Conservation (phyloP, 2,888 invertebrate species). For the Ophioninae sp. region DNA sequence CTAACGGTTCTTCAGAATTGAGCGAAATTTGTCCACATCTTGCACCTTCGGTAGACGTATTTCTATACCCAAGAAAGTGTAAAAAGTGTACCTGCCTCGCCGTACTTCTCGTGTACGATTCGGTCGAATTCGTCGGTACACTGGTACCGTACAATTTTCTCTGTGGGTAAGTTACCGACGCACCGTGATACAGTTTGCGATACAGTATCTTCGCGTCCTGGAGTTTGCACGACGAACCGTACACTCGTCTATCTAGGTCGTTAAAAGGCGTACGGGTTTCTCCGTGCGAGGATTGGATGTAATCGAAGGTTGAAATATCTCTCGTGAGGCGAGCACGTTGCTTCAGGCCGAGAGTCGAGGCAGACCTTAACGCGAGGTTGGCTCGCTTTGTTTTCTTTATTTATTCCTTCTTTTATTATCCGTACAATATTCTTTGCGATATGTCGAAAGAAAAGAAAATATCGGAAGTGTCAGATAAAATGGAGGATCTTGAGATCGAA, state of each 20-base stretch:
- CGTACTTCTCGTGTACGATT: too few species aligned
- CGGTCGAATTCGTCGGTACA: too few species aligned
- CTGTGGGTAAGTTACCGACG: too few species aligned
- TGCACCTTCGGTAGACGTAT: too few species aligned
- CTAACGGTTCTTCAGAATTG: too few species aligned
- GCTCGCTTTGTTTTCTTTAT: background rate
- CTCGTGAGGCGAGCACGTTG: conserved; percentile 12
- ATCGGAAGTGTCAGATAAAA: conserved; percentile 70
- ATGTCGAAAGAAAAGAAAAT: conserved; percentile 67
- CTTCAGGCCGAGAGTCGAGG: background rate
- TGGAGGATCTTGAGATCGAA: conserved; percentile 74
- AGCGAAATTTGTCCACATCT: too few species aligned
- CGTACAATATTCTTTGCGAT: conserved; percentile 36
- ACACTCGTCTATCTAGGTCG: background rate
- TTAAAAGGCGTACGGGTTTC: background rate
- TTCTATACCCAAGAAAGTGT: too few species aligned
- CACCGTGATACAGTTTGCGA: too few species aligned
- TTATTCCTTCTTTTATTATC: background rate
- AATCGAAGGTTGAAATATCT: conserved; percentile 14
- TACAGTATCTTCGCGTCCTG: too few species aligned
- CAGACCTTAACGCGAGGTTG: background rate
- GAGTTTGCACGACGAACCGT: too few species aligned
- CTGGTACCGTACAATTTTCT: too few species aligned
- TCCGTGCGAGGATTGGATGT: background rate
- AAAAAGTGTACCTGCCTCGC: too few species aligned